phyloP scores from a whole-genome alignment of 2,113 vertebrate genomes.

The Neopipo cinnamomea region DNA sequence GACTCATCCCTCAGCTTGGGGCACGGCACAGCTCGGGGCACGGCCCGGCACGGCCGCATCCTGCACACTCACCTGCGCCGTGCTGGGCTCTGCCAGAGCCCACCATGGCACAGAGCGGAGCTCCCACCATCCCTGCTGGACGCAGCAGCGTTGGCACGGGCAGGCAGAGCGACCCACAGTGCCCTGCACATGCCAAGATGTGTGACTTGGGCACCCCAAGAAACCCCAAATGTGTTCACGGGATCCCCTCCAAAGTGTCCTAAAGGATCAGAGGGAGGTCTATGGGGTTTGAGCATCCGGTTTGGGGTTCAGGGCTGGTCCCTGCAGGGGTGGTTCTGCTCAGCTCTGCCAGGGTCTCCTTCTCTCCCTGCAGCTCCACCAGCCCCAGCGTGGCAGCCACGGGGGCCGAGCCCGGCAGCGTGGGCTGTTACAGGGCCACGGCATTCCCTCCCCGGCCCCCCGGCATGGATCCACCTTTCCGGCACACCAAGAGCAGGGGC shows the following conservation, averaged over 20 bases:
- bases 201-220: accelerated
- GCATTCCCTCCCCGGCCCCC: neutral
- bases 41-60: neutral
- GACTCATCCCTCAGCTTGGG: conserved; percentile 43
- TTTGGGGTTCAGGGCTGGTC: neutral
- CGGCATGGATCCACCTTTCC: neutral
- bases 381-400: neutral
- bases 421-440: accelerated
- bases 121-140: neutral
- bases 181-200: accelerated
- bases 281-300: neutral
- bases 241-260: neutral
- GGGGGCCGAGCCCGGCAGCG: neutral
- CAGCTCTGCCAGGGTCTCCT: neutral
- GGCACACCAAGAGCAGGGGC: neutral
- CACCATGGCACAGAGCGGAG: accelerated
- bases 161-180: accelerated
- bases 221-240: neutral
- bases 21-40: neutral
- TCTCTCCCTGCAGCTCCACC: neutral
- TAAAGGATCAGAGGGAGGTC: neutral
- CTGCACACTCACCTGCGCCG: neutral
- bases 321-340: accelerated
- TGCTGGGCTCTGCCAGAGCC: neutral
- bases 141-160: neutral